These are phyloP conservation scores for Canis aureus DNA, from an alignment of 2,113 vertebrate species.

Conservation along the genomic window DNA sequence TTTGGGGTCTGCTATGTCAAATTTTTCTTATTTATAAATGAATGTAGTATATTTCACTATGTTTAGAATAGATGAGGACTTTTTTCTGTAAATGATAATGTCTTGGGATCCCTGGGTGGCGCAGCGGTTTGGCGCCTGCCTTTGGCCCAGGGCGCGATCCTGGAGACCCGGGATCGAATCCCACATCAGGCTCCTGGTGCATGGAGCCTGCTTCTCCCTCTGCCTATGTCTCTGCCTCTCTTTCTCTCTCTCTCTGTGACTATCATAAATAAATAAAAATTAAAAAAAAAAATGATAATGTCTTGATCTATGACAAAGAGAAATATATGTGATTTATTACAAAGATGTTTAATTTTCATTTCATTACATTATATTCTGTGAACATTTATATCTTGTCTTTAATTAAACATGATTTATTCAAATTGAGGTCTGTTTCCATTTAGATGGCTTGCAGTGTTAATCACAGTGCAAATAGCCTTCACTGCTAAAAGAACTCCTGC, in stretches of 20 bases:
- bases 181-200: no score
- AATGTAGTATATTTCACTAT: neutral
- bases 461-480: slow-evolving; percentile 65
- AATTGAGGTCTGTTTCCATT: slow-evolving; percentile 72
- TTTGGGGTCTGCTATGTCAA: neutral
- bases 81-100: slow-evolving; percentile 53
- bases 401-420: slow-evolving; percentile 80
- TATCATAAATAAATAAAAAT: no score
- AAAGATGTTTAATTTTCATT: slow-evolving; percentile 67
- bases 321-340: slow-evolving; percentile 51
- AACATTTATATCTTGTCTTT: slow-evolving; percentile 62
- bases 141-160: no score
- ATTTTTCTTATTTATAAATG: neutral
- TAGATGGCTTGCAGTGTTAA: slow-evolving; percentile 68
- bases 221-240: no score
- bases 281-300: slow-evolving; percentile 59
- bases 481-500: neutral
- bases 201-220: no score
- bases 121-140: no score
- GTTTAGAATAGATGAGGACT: neutral
- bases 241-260: no score
- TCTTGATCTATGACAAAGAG: slow-evolving; percentile 49
- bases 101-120: no score
- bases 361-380: slow-evolving; percentile 52
- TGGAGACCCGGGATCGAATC: no score